Base-by-base conservation (phyloP, 2,888 invertebrate species). In the Zonitis immaculata region DNA sequence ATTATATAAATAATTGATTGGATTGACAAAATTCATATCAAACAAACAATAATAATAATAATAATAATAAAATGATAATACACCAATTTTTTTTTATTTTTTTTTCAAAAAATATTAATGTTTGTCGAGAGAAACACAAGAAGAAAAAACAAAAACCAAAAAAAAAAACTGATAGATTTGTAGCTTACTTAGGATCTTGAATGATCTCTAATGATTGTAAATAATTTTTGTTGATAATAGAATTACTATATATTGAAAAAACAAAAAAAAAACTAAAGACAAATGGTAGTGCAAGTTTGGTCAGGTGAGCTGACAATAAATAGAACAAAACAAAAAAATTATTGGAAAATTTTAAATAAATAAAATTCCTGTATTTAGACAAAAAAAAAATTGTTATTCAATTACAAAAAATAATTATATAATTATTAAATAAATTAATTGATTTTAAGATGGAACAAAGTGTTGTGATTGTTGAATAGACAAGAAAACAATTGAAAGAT, bases 391-490 rank as follows among this genome's bases (percentile, higher is more conserved):
- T 32, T 32, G 26, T 26, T 49, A 55, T 26, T 39, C n/a, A 49
- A 45, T n/a, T n/a, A 50, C 45, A 51, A 39, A 49, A 51, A 57
- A 50, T 22, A 5, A 22, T 22, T 4, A 22, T n/a, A n/a, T n/a
- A n/a, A n/a, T n/a, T n/a, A n/a, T n/a, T 22, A 22, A 22, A 5
- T 5, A 22, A 4, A 22, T 4, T 22, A 22, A 22, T 22, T 3
- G 22, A n/a, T n/a, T n/a, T n/a, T n/a, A n/a, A 22, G 22, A 22
- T 3, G 22, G 5, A 5, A 22, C 61, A 66, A 66, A 69, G 69
- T 72, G 69, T 72, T 70, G 68, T 71, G 68, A 70, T 61, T 69
- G 69, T 70, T 70, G 66, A 59, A 65, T n/a, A 65, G 52, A 39
- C 65, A 64, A 55, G n/a, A n/a, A n/a, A n/a, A n/a, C n/a, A n/a